phyloP scores from a whole-genome alignment of 2,888 invertebrate species.

The Leptopilina myrica region DNA sequence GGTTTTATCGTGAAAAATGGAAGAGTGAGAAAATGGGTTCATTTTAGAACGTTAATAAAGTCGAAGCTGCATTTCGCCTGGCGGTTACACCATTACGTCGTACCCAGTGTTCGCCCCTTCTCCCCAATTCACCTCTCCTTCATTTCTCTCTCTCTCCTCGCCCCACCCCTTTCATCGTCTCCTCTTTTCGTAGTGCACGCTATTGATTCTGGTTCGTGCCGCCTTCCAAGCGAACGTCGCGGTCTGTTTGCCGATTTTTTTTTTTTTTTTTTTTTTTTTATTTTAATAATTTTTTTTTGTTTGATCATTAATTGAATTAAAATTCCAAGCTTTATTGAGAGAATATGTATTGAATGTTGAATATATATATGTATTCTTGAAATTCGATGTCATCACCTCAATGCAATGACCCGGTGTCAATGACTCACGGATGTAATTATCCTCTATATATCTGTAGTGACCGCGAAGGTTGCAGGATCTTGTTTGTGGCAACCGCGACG shows the following conservation, averaged over 20 bases:
- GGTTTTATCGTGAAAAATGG: not conserved
- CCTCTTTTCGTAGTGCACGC: slow-evolving; percentile 64
- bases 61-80: slow-evolving; percentile 42
- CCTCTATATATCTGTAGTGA: slow-evolving; percentile 33
- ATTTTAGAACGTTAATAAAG: slow-evolving; percentile 42
- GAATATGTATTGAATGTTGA: not conserved
- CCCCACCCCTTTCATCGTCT: slow-evolving; percentile 41
- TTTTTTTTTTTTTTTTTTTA: not conserved
- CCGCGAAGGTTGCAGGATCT: slow-evolving; percentile 47
- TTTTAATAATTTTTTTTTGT: no score
- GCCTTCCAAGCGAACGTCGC: slow-evolving; percentile 61
- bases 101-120: slow-evolving; percentile 48
- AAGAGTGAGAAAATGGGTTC: not conserved
- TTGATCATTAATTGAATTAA: no score
- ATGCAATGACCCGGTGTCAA: slow-evolving; percentile 44
- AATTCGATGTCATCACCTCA: not conserved
- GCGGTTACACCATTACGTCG: slow-evolving; percentile 48
- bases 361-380: not conserved
- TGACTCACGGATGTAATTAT: slow-evolving; percentile 49
- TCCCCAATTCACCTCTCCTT: slow-evolving; percentile 42
- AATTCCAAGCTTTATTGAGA: not conserved
- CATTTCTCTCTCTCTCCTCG: slow-evolving; percentile 48
- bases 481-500: not conserved
- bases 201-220: slow-evolving; percentile 74
- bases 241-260: slow-evolving; percentile 55